phyloP scores from a whole-genome alignment of 2,797 vertebrate species.

The Rhynchonycteris naso region DNA sequence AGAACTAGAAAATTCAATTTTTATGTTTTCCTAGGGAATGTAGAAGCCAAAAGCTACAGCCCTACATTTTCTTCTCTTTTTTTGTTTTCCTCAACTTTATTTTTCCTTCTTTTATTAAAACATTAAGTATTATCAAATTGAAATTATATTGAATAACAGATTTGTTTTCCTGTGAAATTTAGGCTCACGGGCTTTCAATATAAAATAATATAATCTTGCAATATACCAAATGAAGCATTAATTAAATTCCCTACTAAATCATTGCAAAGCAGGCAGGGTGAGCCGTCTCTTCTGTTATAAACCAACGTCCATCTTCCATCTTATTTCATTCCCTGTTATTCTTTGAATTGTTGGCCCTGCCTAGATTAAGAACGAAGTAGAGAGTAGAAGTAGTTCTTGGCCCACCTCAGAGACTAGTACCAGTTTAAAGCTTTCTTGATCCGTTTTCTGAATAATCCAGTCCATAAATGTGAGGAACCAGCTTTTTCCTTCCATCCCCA shows the following conservation, averaged over 20 bases:
- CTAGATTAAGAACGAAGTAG: background rate
- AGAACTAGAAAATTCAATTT: background rate
- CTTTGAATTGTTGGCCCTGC: background rate
- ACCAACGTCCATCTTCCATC: background rate
- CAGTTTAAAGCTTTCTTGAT: background rate
- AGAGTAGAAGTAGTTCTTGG: background rate
- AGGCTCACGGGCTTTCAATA: background rate
- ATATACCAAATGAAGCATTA: background rate
- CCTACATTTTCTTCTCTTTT: background rate
- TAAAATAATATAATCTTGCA: constrained; percentile 46
- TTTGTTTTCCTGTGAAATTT: constrained; percentile 7
- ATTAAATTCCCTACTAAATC: constrained; percentile 1
- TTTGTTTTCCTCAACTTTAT: background rate
- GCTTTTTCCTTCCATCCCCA: background rate
- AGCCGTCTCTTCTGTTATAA: background rate
- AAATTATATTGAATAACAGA: background rate
- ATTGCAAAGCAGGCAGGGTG: background rate
- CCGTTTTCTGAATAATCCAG: background rate
- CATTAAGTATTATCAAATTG: background rate
- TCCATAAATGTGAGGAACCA: background rate
- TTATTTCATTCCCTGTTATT: background rate
- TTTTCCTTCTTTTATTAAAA: constrained; percentile 18
- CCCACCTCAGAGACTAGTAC: background rate
- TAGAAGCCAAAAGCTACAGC: background rate
- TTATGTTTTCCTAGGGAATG: constrained; percentile 6